A percentile compares a stretch with the other conserved stretches of the same genome.
phyloP scores from a whole-genome alignment of 1,140 invertebrate genomes.

The Caenorhabditis brenneri region DNA sequence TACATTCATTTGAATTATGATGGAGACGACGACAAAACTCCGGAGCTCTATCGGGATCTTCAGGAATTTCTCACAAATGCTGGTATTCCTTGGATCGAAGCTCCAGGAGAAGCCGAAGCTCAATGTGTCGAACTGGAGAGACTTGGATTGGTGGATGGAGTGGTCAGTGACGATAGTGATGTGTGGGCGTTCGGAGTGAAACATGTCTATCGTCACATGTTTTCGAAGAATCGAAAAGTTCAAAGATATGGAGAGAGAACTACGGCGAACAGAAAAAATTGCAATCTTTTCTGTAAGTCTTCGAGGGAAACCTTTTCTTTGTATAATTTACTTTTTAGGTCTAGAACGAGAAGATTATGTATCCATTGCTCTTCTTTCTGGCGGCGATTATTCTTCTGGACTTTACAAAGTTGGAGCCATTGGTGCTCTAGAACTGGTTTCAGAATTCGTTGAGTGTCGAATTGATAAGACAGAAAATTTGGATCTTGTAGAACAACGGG shows the following conservation, averaged over 20 bases:
- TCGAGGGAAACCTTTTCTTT: too few species aligned
- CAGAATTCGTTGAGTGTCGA: constrained; percentile 75
- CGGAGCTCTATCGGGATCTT: constrained; percentile 29
- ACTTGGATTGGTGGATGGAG: constrained; percentile 80
- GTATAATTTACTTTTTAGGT: too few species aligned
- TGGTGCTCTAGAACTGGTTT: constrained; percentile 90
- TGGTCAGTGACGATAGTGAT: constrained; percentile 95
- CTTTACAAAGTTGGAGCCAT: constrained; percentile 89
- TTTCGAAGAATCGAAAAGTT: constrained; percentile 58
- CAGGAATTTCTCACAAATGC: constrained; percentile 78
- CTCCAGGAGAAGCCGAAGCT: constrained; percentile 96
- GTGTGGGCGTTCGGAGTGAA: constrained; percentile 95
- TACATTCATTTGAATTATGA: constrained; percentile 3
- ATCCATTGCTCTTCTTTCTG: constrained; percentile 87
- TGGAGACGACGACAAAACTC: not conserved
- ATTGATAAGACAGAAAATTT: constrained; percentile 47
- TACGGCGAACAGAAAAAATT: constrained; percentile 52
- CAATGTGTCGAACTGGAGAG: constrained; percentile 93
- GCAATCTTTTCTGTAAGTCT: constrained; percentile 29
- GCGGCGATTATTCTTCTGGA: constrained; percentile 95
- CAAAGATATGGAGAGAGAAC: constrained; percentile 53
- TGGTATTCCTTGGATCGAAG: constrained; percentile 90
- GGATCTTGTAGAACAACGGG: constrained; percentile 57
- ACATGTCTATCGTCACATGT: constrained; percentile 95
- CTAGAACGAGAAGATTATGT: constrained; percentile 78